A percentile compares a stretch with the other conserved stretches of the same genome.
Conservation (phyloP, 2,797 vertebrate species). For the Leptoclinus maculatus region DNA sequence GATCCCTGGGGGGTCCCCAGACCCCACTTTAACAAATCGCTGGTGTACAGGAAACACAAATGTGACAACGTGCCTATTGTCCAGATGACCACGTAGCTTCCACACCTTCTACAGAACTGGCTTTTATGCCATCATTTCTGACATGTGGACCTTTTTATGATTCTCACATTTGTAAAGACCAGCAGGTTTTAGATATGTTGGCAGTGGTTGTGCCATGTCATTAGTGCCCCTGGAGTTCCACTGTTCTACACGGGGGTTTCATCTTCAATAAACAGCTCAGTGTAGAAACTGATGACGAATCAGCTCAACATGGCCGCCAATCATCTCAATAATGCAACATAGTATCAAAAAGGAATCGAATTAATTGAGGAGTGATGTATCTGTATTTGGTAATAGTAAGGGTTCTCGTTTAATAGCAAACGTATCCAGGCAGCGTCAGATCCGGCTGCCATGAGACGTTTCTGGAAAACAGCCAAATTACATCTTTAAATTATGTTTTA, state of each 20-base stretch:
- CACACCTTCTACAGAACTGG: conserved; percentile 13
- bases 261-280: conserved; percentile 34
- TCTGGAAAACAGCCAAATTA: conserved; percentile 44
- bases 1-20: too few species aligned
- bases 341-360: conserved; percentile 50
- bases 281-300: conserved; percentile 51
- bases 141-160: conserved; percentile 50
- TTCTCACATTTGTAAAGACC: too few species aligned
- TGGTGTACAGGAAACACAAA: neutral
- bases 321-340: conserved; percentile 55
- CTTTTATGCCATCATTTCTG: conserved; percentile 27
- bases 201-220: conserved; percentile 46
- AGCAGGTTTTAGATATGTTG: too few species aligned
- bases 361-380: conserved; percentile 50
- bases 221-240: conserved; percentile 42
- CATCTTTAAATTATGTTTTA: conserved; percentile 34
- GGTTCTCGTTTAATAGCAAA: conserved; percentile 27
- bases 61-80: neutral
- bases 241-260: conserved; percentile 39
- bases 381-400: conserved; percentile 11
- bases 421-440: conserved; percentile 37
- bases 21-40: neutral
- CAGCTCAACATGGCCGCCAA: conserved; percentile 53
- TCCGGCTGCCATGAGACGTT: conserved; percentile 29
- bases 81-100: neutral